Conservation (phyloP, 2,113 vertebrate species). For the Eudyptes chrysolophus region DNA sequence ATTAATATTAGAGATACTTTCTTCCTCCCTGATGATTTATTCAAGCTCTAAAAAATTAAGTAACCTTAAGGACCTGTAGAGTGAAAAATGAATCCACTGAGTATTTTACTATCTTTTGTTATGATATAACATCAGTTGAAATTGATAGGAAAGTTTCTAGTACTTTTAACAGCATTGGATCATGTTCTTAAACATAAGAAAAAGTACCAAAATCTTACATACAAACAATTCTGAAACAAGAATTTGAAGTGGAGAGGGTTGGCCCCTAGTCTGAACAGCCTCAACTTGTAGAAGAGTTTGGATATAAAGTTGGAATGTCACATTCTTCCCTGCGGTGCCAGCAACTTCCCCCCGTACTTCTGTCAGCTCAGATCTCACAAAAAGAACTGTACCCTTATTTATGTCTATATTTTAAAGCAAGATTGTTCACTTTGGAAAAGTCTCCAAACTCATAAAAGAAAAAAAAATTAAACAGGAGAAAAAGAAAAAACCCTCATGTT, state of each 20-base stretch:
- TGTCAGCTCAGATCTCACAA: not conserved
- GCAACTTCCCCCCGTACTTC: rapidly evolving
- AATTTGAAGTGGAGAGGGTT: not conserved
- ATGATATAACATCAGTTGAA: not conserved
- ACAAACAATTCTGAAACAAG: not conserved
- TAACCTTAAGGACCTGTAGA: not conserved
- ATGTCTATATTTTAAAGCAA: not conserved
- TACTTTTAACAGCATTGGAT: not conserved
- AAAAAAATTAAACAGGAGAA: not conserved
- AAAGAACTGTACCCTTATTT: not conserved
- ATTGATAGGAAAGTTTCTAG: not conserved
- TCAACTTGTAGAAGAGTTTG: not conserved
- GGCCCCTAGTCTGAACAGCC: not conserved
- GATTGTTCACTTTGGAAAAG: not conserved
- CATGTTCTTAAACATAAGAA: not conserved
- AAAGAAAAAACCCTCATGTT: not conserved
- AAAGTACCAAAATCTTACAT: not conserved
- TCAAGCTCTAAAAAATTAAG: not conserved
- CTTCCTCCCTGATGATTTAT: not conserved
- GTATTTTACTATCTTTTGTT: not conserved
- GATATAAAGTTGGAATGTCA: not conserved
- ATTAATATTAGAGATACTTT: not conserved
- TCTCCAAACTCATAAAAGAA: not conserved
- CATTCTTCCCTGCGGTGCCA: not conserved
- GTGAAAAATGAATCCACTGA: not conserved